Conservation (phyloP, 2,113 vertebrate genomes). For the Hippocampus mohnikei region DNA sequence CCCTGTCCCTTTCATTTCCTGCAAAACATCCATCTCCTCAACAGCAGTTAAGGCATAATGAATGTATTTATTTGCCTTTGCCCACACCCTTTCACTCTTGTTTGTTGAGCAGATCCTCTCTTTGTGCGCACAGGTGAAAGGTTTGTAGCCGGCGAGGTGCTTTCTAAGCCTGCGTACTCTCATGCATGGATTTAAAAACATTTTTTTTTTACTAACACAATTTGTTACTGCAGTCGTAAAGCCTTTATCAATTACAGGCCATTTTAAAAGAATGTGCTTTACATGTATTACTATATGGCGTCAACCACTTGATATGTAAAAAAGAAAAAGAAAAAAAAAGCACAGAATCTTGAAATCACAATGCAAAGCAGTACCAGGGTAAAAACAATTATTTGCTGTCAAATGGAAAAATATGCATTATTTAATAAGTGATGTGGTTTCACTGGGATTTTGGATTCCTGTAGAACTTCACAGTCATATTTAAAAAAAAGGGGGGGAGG, state of each 20-base stretch:
- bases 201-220: neutral
- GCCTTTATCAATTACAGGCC: neutral
- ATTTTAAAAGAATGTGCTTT: neutral
- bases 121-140: neutral
- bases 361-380: neutral
- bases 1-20: neutral
- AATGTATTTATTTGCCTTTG: conserved; percentile 1
- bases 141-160: neutral
- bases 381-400: no score
- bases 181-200: neutral
- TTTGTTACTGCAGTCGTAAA: neutral
- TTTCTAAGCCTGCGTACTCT: neutral
- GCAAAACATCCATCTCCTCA: neutral
- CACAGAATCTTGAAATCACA: neutral
- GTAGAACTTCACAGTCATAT: no score
- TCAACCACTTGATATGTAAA: neutral
- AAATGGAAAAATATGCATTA: no score
- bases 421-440: no score
- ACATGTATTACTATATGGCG: neutral
- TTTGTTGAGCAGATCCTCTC: neutral
- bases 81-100: neutral
- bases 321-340: neutral
- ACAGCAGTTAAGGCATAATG: neutral
- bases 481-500: no score
- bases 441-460: no score